These are phyloP conservation scores for Trichacis sp. DNA, from an alignment of 2,888 invertebrate species.

Conservation along the genomic window DNA sequence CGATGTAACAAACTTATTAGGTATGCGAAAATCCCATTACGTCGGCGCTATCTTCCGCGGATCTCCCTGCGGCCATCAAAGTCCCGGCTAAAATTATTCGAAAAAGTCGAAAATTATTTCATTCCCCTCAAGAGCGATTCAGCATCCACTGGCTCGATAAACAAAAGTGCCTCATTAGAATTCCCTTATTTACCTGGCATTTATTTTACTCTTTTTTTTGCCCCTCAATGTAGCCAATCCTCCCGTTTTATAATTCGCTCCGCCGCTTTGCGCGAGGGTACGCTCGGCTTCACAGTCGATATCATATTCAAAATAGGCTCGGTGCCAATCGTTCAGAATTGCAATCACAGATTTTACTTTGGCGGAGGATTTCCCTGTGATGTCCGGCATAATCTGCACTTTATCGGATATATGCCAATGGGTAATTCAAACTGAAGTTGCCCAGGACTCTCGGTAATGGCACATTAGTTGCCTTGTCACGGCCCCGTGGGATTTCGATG, in stretches of 20 bases:
- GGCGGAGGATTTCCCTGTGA: constrained; percentile 48
- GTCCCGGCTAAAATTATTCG: background rate
- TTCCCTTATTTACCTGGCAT: too few species aligned
- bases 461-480: constrained; percentile 2
- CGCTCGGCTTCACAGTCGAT: too few species aligned
- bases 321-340: constrained; percentile 48
- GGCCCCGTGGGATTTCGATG: background rate
- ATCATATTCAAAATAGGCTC: constrained; percentile 23
- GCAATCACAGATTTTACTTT: constrained; percentile 48
- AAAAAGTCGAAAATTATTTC: background rate
- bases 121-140: background rate
- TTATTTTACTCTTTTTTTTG: too few species aligned
- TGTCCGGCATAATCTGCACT: constrained; percentile 45
- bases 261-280: background rate
- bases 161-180: too few species aligned
- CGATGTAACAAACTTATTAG: constrained; percentile 3
- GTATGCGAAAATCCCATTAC: constrained; percentile 1
- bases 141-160: too few species aligned
- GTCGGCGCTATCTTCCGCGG: background rate
- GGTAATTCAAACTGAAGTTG: constrained; percentile 45
- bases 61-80: background rate
- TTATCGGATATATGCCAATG: constrained; percentile 44
- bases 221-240: too few species aligned
- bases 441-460: background rate
- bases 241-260: background rate